These are phyloP conservation scores for Andrena camellia DNA, from an alignment of 2,888 invertebrate genomes.

Conservation along the genomic window DNA sequence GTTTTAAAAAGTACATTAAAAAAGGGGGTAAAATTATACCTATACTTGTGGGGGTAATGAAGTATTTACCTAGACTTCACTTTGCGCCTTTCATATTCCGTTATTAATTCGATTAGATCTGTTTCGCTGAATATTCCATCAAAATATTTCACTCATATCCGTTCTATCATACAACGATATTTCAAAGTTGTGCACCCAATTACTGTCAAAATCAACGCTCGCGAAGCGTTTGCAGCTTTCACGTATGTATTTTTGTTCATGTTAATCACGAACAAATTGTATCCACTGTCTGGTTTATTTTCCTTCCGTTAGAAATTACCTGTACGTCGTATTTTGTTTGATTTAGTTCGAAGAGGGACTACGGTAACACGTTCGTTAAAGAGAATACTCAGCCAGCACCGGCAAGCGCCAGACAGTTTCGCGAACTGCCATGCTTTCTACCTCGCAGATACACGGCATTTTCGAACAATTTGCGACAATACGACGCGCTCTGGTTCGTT, in stretches of 20 bases:
- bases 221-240: conserved; percentile 40
- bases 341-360: background rate
- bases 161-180: background rate
- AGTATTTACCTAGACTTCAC: background rate
- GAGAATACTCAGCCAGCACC: conserved; percentile 57
- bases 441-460: conserved; percentile 72
- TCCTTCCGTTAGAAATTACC: conserved; percentile 30
- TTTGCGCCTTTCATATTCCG: background rate
- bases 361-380: conserved; percentile 7
- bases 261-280: conserved; percentile 43
- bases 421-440: conserved; percentile 80
- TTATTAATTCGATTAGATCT: background rate
- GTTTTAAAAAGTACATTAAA: too few species aligned
- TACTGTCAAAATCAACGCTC: background rate
- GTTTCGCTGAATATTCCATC: background rate
- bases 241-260: conserved; percentile 40
- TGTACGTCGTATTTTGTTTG: background rate
- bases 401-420: conserved; percentile 70
- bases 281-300: conserved; percentile 17
- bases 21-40: background rate
- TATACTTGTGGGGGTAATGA: background rate
- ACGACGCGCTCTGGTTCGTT: conserved; percentile 81
- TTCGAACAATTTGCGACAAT: conserved; percentile 80
- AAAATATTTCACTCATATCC: background rate
- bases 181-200: background rate